Conservation (phyloP, 2,797 vertebrate genomes). For the Helostoma temminkii region DNA sequence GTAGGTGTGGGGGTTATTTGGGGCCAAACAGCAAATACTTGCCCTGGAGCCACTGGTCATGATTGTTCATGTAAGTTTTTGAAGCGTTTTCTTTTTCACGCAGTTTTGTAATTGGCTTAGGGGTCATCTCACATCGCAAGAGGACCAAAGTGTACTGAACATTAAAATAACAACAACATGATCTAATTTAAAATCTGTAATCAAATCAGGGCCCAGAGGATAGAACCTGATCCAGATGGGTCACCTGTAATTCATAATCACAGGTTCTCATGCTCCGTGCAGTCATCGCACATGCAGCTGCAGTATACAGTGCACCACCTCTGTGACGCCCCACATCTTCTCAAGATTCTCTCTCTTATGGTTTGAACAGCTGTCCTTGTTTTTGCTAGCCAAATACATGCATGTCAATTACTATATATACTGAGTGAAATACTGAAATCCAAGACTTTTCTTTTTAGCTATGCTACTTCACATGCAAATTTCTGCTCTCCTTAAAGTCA, state of each 20-base stretch:
- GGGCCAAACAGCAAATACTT: not conserved
- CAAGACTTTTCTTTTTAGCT: conserved; percentile 2
- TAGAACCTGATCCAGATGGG: conserved; percentile 34
- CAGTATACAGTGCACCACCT: conserved; percentile 37
- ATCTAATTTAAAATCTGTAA: conserved; percentile 16
- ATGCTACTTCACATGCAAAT: not conserved
- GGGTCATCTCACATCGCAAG: not conserved
- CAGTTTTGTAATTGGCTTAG: not conserved
- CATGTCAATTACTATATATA: conserved; percentile 24
- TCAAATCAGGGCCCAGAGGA: conserved; percentile 25
- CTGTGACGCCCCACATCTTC: conserved; percentile 40
- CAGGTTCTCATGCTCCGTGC: conserved; percentile 41
- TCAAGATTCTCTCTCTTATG: conserved; percentile 56
- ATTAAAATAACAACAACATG: not conserved
- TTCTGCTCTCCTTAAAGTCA: not conserved
- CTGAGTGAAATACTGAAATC: conserved; percentile 22
- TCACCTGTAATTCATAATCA: conserved; percentile 52
- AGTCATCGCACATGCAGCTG: conserved; percentile 62
- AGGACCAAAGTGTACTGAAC: not conserved
- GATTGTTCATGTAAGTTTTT: not conserved
- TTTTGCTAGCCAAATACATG: conserved; percentile 39
- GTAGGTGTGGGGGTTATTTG: not conserved
- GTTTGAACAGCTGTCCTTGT: conserved; percentile 50
- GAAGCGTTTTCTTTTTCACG: not conserved
- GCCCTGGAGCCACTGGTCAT: not conserved